Evolutionary conservation across 1,140 invertebrate genomes (phyloP), one percentile per base, ranked within the genome.

Genomic region (Eulimnadia texana): DNA sequence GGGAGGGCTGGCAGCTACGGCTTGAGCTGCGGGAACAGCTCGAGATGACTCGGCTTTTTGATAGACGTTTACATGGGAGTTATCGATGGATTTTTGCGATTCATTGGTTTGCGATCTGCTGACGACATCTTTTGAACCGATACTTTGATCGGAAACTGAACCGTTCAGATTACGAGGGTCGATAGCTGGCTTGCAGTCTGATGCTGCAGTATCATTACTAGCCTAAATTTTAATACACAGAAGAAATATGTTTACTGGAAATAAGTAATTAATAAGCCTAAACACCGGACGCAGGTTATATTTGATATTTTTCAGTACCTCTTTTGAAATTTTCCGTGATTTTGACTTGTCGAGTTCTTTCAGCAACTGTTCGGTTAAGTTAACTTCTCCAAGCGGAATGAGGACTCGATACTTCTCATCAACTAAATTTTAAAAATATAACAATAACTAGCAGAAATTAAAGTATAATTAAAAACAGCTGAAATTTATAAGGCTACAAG

Each of bases 391-490:
- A 47, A 74, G 73, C 49, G 76, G 72, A 22, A 83, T 77, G 42
- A 81, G 72, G 3, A 64, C 59, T 66, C 83, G 81, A 70, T 78
- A 84, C 68, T 77, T 78, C 20, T 67, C 58, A 64, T 82, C 75
- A 1, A 86, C 78, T 75, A 51, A 47, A 69, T 70, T 47, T 60
- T 57, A 49, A 52, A 58, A 63, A 62, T n/a, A 1, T 60, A 3
- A 11, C 19, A 59, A 29, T 13, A 57, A 2, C 60, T 60, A n/a
- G 58, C 0, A 1, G 23, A n/a, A 16, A 53, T 53, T 27, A 3
- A 51, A 28, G 63, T 24, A 6, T 47, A 58, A 50, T 24, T 50
- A 58, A 16, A 60, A 65, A 49, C 51, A 50, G 63, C n/a, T n/a
- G n/a, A n/a, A n/a, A n/a, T n/a, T n/a, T n/a, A n/a, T n/a, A n/a